Conservation (phyloP, 2,113 vertebrate genomes). For the Epinephelus moara region DNA sequence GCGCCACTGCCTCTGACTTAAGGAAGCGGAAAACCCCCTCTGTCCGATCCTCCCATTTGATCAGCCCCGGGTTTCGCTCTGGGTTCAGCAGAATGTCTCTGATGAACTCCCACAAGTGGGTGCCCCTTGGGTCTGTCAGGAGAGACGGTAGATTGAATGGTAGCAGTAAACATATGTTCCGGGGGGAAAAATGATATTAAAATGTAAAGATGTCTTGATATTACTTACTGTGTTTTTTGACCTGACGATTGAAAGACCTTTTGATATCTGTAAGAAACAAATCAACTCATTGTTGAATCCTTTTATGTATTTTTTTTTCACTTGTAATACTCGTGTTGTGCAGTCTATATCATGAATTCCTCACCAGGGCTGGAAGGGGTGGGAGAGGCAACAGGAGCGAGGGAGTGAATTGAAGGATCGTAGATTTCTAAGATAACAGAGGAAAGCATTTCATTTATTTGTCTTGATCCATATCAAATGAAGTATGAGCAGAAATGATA, state of each 20-base stretch:
- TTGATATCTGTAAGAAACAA: constrained; percentile 83
- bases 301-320: background rate
- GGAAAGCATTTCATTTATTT: background rate
- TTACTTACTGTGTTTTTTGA: constrained; percentile 96
- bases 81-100: constrained; percentile 96
- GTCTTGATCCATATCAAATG: background rate
- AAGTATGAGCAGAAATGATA: background rate
- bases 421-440: constrained; percentile 72
- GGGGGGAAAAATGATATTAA: background rate
- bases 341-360: background rate
- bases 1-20: constrained; percentile 97
- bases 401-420: constrained; percentile 61
- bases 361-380: constrained; percentile 79
- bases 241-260: constrained; percentile 86
- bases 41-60: constrained; percentile 97
- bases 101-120: constrained; percentile 98
- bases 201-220: background rate
- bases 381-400: constrained; percentile 69
- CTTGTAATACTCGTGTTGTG: background rate
- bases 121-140: constrained; percentile 90
- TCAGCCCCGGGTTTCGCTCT: constrained; percentile 95
- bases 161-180: background rate
- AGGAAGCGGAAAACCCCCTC: constrained; percentile 97
- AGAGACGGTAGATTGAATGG: background rate
- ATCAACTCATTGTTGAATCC: background rate